Evolutionary conservation across 2,888 invertebrate genomes (phyloP), one percentile per base, ranked within the genome.

Genomic region (Salticus scenicus): DNA sequence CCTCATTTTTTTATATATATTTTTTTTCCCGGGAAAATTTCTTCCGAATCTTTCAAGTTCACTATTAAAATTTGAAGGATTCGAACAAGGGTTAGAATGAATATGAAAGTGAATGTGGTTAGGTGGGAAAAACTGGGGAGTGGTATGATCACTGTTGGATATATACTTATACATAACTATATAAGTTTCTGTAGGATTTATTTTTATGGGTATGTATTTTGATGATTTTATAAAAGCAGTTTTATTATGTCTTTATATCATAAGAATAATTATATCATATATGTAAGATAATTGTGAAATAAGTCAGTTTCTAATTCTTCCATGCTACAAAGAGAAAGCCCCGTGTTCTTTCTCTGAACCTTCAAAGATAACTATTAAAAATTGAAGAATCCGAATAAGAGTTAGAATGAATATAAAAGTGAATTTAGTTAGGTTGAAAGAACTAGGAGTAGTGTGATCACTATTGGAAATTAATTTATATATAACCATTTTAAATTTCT

Each of bases 291-390:
- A n/a, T n/a, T n/a, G n/a, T n/a, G n/a, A n/a, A n/a, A n/a, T n/a
- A n/a, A n/a, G n/a, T n/a, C n/a, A n/a, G n/a, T n/a, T n/a, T n/a
- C n/a, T n/a, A n/a, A n/a, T n/a, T n/a, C n/a, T n/a, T n/a, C n/a
- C n/a, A n/a, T n/a, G n/a, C n/a, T n/a, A n/a, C n/a, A n/a, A n/a
- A n/a, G n/a, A n/a, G n/a, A n/a, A n/a, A n/a, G n/a, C n/a, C n/a
- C n/a, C n/a, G n/a, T n/a, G n/a, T n/a, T n/a, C n/a, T 66, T 69
- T 41, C 5, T 24, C 47, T 17, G 64, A 37, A 71, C 78, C 70
- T 72, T 84, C 78, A 77, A 84, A 84, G 83, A 77, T 84, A 73
- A 84, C 42, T 76, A 77, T 70, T 72, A 57, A 84, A 84, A 84
- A 66, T 64, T 83, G 67, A 4, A 63, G 57, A 37, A 51, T 51